Conservation (phyloP, 1,140 invertebrate species). For the Drosophila arawakana region DNA sequence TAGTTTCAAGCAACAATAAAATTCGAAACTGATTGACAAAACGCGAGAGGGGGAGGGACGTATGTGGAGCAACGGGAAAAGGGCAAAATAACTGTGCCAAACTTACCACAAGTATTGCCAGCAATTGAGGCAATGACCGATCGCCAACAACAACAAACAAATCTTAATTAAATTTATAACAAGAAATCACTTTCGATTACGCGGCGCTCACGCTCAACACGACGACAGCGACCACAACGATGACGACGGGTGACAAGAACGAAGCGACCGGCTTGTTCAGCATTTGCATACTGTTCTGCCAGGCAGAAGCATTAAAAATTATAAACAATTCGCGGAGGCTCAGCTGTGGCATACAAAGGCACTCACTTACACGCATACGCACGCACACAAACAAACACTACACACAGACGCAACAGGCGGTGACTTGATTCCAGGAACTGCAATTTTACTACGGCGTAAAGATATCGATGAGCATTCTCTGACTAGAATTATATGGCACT, state of each 20-base stretch:
- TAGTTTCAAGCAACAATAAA: slow-evolving; percentile 34
- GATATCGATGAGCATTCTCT: slow-evolving; percentile 5
- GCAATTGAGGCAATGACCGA: slow-evolving; percentile 71
- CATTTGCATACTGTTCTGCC: slow-evolving; percentile 62
- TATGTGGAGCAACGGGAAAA: background rate
- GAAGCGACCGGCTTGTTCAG: slow-evolving; percentile 70
- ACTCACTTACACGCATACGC: slow-evolving; percentile 24
- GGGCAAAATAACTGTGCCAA: slow-evolving; percentile 61
- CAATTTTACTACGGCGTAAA: slow-evolving; percentile 13
- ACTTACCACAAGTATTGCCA: slow-evolving; percentile 75
- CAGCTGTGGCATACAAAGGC: slow-evolving; percentile 56
- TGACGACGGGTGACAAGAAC: slow-evolving; percentile 26
- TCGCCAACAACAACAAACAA: slow-evolving; percentile 39
- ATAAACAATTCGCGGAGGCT: slow-evolving; percentile 70
- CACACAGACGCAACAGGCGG: slow-evolving; percentile 63
- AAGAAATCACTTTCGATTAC: slow-evolving; percentile 73
- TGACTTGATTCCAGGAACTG: slow-evolving; percentile 39
- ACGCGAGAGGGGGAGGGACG: background rate
- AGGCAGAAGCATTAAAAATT: slow-evolving; percentile 49
- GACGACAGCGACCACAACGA: slow-evolving; percentile 14
- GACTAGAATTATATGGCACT: slow-evolving; percentile 26
- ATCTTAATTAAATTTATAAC: slow-evolving; percentile 44
- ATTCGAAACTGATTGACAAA: slow-evolving; percentile 42
- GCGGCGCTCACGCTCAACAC: slow-evolving; percentile 37
- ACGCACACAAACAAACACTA: slow-evolving; percentile 24